Evolutionary conservation across 2,797 vertebrate genomes (phyloP).

Genomic region (Staurois parvus): DNA sequence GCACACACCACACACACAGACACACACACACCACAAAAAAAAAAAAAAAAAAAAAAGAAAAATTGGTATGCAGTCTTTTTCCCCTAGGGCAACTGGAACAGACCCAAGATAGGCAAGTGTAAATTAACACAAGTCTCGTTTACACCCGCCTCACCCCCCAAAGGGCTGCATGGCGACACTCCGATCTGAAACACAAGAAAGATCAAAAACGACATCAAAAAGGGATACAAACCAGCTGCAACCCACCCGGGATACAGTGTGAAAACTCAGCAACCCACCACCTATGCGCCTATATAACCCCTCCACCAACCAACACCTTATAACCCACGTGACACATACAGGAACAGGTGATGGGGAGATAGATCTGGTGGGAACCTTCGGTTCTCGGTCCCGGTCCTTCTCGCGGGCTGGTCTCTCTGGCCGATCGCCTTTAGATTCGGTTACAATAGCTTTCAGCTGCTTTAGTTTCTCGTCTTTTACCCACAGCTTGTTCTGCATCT

Average conservation of each 20-base stretch:
- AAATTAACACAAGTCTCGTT: no score
- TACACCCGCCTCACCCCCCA: no score
- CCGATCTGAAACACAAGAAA: background rate
- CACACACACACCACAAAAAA: no score
- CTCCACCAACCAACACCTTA: constrained; percentile 16
- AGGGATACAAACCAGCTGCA: background rate
- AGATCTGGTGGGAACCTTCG: constrained; percentile 76
- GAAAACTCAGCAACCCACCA: background rate
- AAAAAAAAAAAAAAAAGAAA: no score
- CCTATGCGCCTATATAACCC: background rate
- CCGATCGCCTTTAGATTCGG: constrained; percentile 79
- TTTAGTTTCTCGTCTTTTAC: constrained; percentile 97
- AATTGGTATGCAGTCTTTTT: no score
- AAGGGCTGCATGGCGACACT: no score
- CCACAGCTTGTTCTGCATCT: constrained; percentile 99
- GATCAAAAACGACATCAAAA: background rate
- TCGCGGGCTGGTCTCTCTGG: constrained; percentile 85
- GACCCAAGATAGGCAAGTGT: no score
- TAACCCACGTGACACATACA: constrained; percentile 75
- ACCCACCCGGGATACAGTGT: background rate
- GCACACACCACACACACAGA: no score
- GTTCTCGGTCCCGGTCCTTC: constrained; percentile 74
- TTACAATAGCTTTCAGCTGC: constrained; percentile 95
- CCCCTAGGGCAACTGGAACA: no score
- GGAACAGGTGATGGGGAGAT: constrained; percentile 81